Evolutionary conservation across 2,113 vertebrate genomes (phyloP), one percentile per base, ranked within the genome.

Genomic region (Chloropsis hardwickii): DNA sequence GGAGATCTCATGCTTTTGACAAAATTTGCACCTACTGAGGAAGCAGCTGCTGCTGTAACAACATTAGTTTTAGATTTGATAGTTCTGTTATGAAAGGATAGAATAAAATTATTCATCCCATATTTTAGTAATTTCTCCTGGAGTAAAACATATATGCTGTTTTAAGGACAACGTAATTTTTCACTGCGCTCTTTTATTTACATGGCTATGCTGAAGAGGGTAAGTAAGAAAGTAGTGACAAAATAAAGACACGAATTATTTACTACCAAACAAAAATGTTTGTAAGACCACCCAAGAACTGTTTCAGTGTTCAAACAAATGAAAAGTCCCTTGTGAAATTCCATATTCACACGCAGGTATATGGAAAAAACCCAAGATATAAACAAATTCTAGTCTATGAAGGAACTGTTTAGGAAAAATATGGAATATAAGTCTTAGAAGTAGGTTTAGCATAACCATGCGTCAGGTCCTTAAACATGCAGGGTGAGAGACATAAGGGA

Each of bases 71-170:
- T 61, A 54, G 23, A 74, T 79, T 54, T 40, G 14, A 35, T 18
- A 56, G 35, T 18, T 72, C 35, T 42, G 16, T 66, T 53, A 73
- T 8, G 12, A 81, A 86, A 62, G 19, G 35, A 72, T 3, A 78
- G 3, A 80, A 42, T 5, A 83, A 67, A 90, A 78, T 28, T n/a
- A 66, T 40, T 71, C 4, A 14, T 54, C 11, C 19, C 28, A 29
- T 8, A 56, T 53, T 14, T 78, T 24, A 69, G 19, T 37, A 44
- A 89, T 53, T 84, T 73, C 11, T 62, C 18, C 56, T 56, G 6
- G 1, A 66, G 35, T 53, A 86, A 86, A 88, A 69, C 0, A 2
- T 20, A 50, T 2, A 44, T 0, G 0, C 31, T 60, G 1, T 62
- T 70, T 92, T 81, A 80, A 58, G 62, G 78, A 81, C 27, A 69